A percentile compares a stretch with the other conserved stretches of the same genome.
Evolutionary conservation across 2,113 vertebrate species (phyloP).

Genomic region (Apteryx mantelli): DNA sequence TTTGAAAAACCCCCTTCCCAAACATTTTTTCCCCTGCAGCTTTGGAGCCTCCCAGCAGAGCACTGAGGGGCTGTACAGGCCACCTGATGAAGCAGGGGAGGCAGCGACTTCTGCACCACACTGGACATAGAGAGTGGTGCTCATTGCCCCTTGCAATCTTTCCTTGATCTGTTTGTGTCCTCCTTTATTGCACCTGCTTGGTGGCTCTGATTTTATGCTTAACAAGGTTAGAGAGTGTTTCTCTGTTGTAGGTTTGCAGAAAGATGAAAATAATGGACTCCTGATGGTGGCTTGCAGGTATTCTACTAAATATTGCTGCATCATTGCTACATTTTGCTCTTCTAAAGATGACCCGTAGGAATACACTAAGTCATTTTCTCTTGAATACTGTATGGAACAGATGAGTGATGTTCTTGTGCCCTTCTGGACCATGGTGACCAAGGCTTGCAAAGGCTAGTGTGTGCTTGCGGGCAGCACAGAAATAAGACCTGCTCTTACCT

Average conservation of each 20-base stretch:
- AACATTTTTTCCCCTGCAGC: too few relatives aligned
- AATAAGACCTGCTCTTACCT: too few relatives aligned
- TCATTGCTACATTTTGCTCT: too few relatives aligned
- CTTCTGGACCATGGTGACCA: background rate
- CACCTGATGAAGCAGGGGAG: background rate
- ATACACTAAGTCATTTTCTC: too few relatives aligned
- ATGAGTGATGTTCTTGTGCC: too few relatives aligned
- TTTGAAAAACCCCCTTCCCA: background rate
- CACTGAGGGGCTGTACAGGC: background rate
- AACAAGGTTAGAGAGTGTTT: background rate
- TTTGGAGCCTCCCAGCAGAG: background rate
- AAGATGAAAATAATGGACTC: background rate
- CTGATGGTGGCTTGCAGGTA: background rate
- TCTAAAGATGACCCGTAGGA: too few relatives aligned
- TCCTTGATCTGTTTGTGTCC: background rate
- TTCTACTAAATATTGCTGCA: background rate
- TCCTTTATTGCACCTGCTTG: too few relatives aligned
- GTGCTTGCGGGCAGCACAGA: slow-evolving; percentile 52
- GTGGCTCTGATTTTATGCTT: too few relatives aligned
- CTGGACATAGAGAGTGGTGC: background rate
- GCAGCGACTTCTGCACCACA: rapidly evolving
- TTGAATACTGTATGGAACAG: too few relatives aligned
- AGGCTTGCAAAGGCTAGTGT: background rate
- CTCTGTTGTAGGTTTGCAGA: background rate
- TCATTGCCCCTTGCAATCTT: background rate